Evolutionary conservation across 2,797 vertebrate genomes (phyloP), one percentile per base, ranked within the genome.

Genomic region (Lophius americanus): DNA sequence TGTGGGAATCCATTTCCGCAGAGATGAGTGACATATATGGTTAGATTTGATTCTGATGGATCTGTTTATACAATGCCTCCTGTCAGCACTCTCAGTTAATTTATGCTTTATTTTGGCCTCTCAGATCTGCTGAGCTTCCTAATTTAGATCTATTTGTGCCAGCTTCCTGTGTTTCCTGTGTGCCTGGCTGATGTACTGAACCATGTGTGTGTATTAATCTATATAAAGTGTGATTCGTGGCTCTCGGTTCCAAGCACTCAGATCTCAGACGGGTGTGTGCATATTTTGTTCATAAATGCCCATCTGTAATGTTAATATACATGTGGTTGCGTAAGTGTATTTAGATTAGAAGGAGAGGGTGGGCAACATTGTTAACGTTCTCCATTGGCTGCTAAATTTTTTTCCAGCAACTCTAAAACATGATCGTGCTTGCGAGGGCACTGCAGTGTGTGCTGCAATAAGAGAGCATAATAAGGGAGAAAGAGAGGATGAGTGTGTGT

Each of bases 381-480:
- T 67, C 66, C 75, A 54, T 51, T 44, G 43, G 68, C 56, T 72
- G 55, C 87, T 88, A 86, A 5, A 93, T 92, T 93, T 90, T 92
- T 91, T 89, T 90, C 87, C 91, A 88, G 86, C 85, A 84, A 82
- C 81, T 80, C 88, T 83, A 90, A 90, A 93, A 91, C 87, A 85
- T 92, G 91, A 93, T 92, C 76, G 90, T 87, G 92, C 89, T 93
- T 94, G 93, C 93, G 94, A 92, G 92, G 92, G 90, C 90, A 94
- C 93, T 94, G 94, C 94, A 95, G 93, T 91, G 86, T 88, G 87
- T 86, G 91, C 91, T 93, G 91, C 91, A 88, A 88, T 73, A 82
- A 86, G 86, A 80, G 83, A 88, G 79, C 84, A 81, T 56, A 58
- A 60, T 37, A 69, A 73, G 70, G 75, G 75, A 78, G 72, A 76